Base-by-base conservation (phyloP, 1,140 invertebrate genomes). In the Cydia amplana region DNA sequence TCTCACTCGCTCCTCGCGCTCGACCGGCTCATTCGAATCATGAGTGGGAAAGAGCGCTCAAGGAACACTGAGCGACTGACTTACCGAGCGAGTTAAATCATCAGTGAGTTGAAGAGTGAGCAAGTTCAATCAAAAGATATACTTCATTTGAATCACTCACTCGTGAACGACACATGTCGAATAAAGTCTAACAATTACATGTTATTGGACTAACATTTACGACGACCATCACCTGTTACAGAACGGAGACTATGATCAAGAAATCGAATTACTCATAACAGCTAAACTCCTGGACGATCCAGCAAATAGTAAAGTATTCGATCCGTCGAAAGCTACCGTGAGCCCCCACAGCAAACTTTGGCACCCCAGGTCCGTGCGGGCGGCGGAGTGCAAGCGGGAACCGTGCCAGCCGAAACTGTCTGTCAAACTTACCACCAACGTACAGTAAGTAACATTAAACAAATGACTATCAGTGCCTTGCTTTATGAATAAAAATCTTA, bases 211-310 rank as follows among this genome's bases (percentile, higher is more conserved):
- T 1, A 36, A 36, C 6, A 49, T 25, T 25, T 25, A 49, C 1
- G 5, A 18, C 5, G n/a, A 60, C 18, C 0, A 60, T 6, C 18
- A 60, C 7, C 18, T 55, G 55, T 80, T 77, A n/a, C 36, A 86
- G 85, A 72, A 77, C n/a, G 77, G 76, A 1, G 55, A 80, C 40
- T 85, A 82, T 55, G 75, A 79, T 0, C 49, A 77, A 46, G 16
- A 74, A 0, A 83, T 85, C 32, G 43, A 74, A 16, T 85, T 83
- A 28, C 75, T 77, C 67, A 77, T 85, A 77, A 73, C 78, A 7
- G 80, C 80, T 0, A 51, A 18, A 4, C 73, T 82, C 12, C 14
- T 77, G 6, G 72, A 82, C 12, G 67, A 72, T 28, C 78, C 82
- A 2, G 36, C 49, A 18, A 20, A 55, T 9, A 16, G 32, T 9